Conservation (phyloP, 2,113 vertebrate species). For the Myiozetetes cayanensis region DNA sequence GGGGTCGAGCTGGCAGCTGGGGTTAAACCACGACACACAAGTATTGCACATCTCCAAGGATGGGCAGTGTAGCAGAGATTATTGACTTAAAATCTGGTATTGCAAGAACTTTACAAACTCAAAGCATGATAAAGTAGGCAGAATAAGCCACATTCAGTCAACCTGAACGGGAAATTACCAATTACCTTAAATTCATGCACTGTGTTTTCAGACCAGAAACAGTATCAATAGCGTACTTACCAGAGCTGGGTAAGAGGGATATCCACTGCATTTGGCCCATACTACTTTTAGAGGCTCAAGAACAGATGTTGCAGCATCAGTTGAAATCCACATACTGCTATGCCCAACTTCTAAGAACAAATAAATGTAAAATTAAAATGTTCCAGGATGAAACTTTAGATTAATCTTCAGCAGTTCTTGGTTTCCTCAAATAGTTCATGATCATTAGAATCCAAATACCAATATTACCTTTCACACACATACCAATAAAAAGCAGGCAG, state of each 20-base stretch:
- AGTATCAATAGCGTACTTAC: conserved; percentile 69
- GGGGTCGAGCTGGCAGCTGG: neutral
- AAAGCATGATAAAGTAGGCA: neutral
- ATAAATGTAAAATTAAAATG: neutral
- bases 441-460: neutral
- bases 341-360: conserved; percentile 91
- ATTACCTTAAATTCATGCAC: fast-evolving
- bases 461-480: neutral
- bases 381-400: neutral
- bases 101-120: neutral
- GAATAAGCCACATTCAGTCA: neutral
- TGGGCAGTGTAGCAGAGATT: neutral
- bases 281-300: conserved; percentile 97
- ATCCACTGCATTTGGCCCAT: conserved; percentile 99
- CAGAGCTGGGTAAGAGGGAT: conserved; percentile 97
- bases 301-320: conserved; percentile 87
- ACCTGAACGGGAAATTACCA: neutral
- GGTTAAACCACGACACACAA: neutral
- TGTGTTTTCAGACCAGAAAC: neutral
- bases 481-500: neutral
- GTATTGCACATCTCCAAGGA: neutral
- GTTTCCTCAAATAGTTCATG: neutral
- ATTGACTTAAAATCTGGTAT: neutral
- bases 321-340: conserved; percentile 95
- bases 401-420: neutral